Evolutionary conservation across 1,140 invertebrate genomes (phyloP).

Genomic region (Lysiphlebus fabarum): DNA sequence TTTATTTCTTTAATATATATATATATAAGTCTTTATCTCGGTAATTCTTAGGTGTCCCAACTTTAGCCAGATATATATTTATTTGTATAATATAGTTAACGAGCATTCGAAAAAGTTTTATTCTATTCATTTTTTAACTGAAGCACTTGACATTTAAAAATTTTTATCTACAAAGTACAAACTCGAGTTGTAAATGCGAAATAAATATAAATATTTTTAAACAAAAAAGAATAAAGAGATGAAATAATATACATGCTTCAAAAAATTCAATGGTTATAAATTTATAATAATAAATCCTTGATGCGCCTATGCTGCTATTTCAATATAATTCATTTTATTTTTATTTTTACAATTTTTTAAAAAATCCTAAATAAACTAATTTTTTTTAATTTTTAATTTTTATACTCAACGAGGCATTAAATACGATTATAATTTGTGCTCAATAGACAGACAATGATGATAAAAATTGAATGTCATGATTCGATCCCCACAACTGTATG

Average conservation of each 20-base stretch:
- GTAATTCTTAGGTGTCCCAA: too few relatives aligned
- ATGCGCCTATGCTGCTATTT: too few relatives aligned
- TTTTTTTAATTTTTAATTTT: too few relatives aligned
- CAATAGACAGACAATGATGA: neutral
- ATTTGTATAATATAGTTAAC: conserved; percentile 14
- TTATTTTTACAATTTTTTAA: too few relatives aligned
- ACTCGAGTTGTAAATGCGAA: neutral
- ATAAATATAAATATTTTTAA: neutral
- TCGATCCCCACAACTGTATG: conserved; percentile 38
- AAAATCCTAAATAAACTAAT: conserved; percentile 35
- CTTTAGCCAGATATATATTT: conserved; percentile 1
- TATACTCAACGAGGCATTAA: conserved; percentile 35
- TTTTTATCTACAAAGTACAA: too few relatives aligned
- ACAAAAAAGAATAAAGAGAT: neutral
- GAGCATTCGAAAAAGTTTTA: neutral
- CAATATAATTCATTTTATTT: too few relatives aligned
- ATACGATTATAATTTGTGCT: conserved; percentile 32
- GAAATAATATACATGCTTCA: too few relatives aligned
- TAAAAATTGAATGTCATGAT: conserved; percentile 30
- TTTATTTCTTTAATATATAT: neutral
- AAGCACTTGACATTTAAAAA: too few relatives aligned
- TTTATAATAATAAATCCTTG: too few relatives aligned
- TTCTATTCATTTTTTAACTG: too few relatives aligned
- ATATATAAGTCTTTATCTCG: neutral
- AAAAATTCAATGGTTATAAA: too few relatives aligned